Conservation (phyloP, 2,888 invertebrate species). For the Drosophila mayaguana region DNA sequence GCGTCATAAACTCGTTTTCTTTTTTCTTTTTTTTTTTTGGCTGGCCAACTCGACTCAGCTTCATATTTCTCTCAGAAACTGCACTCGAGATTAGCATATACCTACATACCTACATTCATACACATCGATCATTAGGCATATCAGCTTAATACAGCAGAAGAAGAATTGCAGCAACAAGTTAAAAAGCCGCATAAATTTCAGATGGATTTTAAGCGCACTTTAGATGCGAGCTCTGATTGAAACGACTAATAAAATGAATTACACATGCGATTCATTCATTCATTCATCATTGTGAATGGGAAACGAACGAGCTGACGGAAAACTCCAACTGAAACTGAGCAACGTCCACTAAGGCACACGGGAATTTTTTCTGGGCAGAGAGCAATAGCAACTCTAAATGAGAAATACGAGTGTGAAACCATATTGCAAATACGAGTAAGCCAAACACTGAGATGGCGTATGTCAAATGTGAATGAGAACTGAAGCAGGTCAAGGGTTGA, state of each 20-base stretch:
- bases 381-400: slow-evolving; percentile 14
- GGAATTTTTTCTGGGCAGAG: slow-evolving; percentile 51
- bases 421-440: slow-evolving; percentile 33
- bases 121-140: slow-evolving; percentile 9
- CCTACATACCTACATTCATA: neutral
- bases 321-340: slow-evolving; percentile 17
- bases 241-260: slow-evolving; percentile 38
- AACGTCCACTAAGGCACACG: slow-evolving; percentile 54
- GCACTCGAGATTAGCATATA: slow-evolving; percentile 67
- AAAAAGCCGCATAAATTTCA: slow-evolving; percentile 68
- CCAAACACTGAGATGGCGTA: slow-evolving; percentile 49
- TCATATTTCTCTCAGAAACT: slow-evolving; percentile 51
- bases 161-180: slow-evolving; percentile 27
- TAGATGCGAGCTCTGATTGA: slow-evolving; percentile 51
- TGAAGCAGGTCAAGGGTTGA: accelerated
- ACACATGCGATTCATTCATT: slow-evolving; percentile 57
- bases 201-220: slow-evolving; percentile 57
- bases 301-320: slow-evolving; percentile 22
- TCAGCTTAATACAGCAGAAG: slow-evolving; percentile 1
- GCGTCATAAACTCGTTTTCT: slow-evolving; percentile 70
- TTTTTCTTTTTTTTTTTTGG: slow-evolving; percentile 1
- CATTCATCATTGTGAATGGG: slow-evolving; percentile 60
- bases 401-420: slow-evolving; percentile 50
- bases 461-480: slow-evolving; percentile 75
- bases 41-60: slow-evolving; percentile 36